Conservation (phyloP, 1,140 invertebrate genomes). For the Drosophila equinoxialis region DNA sequence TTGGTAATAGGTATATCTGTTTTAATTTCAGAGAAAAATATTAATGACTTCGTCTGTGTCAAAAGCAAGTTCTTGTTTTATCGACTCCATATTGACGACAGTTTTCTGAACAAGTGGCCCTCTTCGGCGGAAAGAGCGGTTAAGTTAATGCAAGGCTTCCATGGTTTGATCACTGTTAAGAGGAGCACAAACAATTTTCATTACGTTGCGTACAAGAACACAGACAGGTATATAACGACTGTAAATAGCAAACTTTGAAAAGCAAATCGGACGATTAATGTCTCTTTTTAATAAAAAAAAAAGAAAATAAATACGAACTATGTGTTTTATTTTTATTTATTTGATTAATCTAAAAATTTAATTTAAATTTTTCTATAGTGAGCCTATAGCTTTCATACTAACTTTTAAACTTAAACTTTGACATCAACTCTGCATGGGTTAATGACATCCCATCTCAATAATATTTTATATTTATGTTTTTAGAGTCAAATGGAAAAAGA, state of each 20-base stretch:
- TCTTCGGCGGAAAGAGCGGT: too few relatives aligned
- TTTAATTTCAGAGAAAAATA: not conserved
- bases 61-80: too few relatives aligned
- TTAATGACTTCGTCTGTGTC: too few relatives aligned
- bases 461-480: constrained; percentile 15
- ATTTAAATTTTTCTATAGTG: not conserved
- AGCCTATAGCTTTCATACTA: not conserved
- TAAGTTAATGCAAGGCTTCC: too few relatives aligned
- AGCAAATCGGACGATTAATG: not conserved
- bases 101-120: not conserved
- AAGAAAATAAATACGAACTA: constrained; percentile 11
- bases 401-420: constrained; percentile 8
- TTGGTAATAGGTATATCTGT: not conserved
- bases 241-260: too few relatives aligned
- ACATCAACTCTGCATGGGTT: constrained; percentile 4
- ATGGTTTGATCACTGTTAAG: too few relatives aligned
- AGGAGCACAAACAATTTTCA: too few relatives aligned
- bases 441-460: constrained; percentile 1
- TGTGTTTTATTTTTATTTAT: constrained; percentile 4
- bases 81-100: not conserved
- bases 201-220: too few relatives aligned
- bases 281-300: not conserved
- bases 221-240: too few relatives aligned
- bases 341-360: constrained; percentile 4
- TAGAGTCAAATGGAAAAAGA: constrained; percentile 1